Conservation (phyloP, 2,888 invertebrate species). For the Pocota personata region DNA sequence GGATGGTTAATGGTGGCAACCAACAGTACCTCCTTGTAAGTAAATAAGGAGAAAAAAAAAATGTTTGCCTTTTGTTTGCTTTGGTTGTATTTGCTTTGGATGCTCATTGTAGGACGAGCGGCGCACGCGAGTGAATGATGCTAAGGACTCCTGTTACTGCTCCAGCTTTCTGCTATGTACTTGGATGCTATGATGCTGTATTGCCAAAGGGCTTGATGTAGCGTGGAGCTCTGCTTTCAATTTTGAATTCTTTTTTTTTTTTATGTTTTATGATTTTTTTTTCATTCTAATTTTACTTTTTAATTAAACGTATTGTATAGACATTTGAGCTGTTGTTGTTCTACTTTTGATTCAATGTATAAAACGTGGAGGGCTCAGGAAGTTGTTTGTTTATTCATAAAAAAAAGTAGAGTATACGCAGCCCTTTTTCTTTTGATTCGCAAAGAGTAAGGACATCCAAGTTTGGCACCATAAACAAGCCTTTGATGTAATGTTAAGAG, state of each 20-base stretch:
- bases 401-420: not conserved
- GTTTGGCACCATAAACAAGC: not conserved
- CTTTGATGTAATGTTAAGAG: not conserved
- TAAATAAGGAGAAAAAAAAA: constrained; percentile 50
- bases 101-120: constrained; percentile 60
- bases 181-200: constrained; percentile 16
- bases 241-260: constrained; percentile 35
- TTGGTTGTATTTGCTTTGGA: constrained; percentile 61
- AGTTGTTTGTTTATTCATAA: not conserved
- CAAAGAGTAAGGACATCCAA: not conserved
- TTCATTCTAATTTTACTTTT: constrained; percentile 40
- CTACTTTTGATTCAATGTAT: constrained; percentile 40
- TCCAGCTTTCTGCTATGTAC: not conserved
- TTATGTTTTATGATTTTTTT: constrained; percentile 2
- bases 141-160: constrained; percentile 30
- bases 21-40: constrained; percentile 38
- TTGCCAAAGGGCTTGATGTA: constrained; percentile 57
- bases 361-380: not conserved
- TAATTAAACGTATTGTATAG: constrained; percentile 60
- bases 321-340: constrained; percentile 41
- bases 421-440: not conserved
- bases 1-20: not conserved
- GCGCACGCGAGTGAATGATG: constrained; percentile 28
- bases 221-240: constrained; percentile 36
- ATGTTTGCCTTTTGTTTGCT: constrained; percentile 66